These are phyloP conservation scores for Merluccius polli DNA, from an alignment of 2,797 vertebrate species.

Conservation along the genomic window DNA sequence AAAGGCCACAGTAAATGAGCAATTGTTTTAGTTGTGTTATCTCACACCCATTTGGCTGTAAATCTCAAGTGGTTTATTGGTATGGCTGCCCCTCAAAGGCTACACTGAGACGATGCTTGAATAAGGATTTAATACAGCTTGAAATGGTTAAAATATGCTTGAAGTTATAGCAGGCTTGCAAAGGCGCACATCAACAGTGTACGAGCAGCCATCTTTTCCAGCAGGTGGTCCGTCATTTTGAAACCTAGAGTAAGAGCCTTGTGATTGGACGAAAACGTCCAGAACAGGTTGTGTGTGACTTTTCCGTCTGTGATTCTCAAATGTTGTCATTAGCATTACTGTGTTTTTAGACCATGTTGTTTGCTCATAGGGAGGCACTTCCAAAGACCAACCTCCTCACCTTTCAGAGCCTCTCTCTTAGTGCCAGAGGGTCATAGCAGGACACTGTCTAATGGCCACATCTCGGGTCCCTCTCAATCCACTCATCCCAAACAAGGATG, in stretches of 20 bases:
- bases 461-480: neutral
- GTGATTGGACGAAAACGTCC: neutral
- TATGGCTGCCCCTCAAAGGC: neutral
- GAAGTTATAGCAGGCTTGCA: neutral
- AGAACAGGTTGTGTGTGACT: neutral
- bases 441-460: conserved; percentile 7
- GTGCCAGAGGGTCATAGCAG: conserved; percentile 8
- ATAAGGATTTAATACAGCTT: neutral
- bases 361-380: neutral
- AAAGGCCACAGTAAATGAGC: neutral
- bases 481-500: no score
- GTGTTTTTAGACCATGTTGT: neutral
- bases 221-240: neutral
- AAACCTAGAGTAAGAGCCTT: no score
- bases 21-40: neutral
- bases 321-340: neutral
- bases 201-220: neutral
- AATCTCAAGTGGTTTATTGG: neutral
- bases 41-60: neutral
- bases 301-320: neutral
- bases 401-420: conserved; percentile 45
- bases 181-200: neutral
- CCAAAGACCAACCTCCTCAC: conserved; percentile 23
- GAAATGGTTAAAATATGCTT: neutral
- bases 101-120: neutral